A percentile compares a stretch with the other conserved stretches of the same genome.
phyloP scores from a whole-genome alignment of 1,140 invertebrate species.

The Euura saliciscinereae region DNA sequence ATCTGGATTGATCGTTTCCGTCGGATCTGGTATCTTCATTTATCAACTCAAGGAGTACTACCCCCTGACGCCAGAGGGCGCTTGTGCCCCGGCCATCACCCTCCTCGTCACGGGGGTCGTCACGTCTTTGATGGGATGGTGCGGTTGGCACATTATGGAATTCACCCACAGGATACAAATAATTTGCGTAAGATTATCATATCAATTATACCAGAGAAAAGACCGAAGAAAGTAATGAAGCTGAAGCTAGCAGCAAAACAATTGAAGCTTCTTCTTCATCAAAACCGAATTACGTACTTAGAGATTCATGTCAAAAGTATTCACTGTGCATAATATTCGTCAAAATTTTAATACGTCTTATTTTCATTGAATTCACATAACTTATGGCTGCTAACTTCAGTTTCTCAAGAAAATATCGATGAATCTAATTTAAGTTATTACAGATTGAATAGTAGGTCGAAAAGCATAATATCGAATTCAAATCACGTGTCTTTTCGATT shows the following conservation, averaged over 20 bases:
- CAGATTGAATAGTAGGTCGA: too few species aligned
- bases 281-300: not conserved
- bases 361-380: too few species aligned
- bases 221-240: not conserved
- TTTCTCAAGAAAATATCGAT: too few species aligned
- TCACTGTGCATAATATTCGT: too few species aligned
- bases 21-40: slow-evolving; percentile 57
- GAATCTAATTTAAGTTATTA: too few species aligned
- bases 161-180: slow-evolving; percentile 59
- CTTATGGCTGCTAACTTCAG: too few species aligned
- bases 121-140: slow-evolving; percentile 59
- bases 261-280: not conserved
- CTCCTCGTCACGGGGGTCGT: slow-evolving; percentile 59
- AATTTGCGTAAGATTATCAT: slow-evolving; percentile 52
- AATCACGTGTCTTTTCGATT: too few species aligned
- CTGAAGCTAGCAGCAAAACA: not conserved
- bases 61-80: slow-evolving; percentile 55
- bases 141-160: slow-evolving; percentile 60
- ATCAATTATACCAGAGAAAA: slow-evolving; percentile 18
- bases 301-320: too few species aligned
- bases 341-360: too few species aligned
- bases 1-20: slow-evolving; percentile 58
- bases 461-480: too few species aligned
- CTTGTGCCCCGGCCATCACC: slow-evolving; percentile 56
- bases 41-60: slow-evolving; percentile 60